Base-by-base conservation (phyloP, 2,113 vertebrate species). In the Herpailurus yagouaroundi region DNA sequence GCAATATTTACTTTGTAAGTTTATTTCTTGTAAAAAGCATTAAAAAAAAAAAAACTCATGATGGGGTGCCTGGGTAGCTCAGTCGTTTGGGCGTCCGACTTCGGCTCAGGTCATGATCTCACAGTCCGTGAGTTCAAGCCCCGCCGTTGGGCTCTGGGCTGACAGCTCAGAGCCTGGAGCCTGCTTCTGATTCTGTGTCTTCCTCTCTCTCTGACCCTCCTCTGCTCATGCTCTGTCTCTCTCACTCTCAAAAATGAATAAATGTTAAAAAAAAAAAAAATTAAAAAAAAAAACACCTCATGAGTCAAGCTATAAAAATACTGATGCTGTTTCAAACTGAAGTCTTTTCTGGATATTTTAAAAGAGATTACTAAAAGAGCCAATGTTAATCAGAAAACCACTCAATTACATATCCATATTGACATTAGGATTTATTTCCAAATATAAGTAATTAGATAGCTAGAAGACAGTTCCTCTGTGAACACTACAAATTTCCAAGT, bases 241-340 rank as follows among this genome's bases (percentile, higher is more conserved):
- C 8, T 45, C 45, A 45, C 7, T 45, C 45, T 45, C 45, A 45
- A 45, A 45, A 45, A 45, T 45, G 7, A 45, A 45, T 45, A 45
- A 45, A 45, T 45, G 45, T 45, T 45, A 45, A 45, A 45, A 45
- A 45, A 66, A 68, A 41, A 45, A 45, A 66, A 68, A 73, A 90
- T 3, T 69, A 41, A 86, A 96, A 91, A 80, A 89, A 88, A 66
- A 68, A 73, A 90, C n/a, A 8, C 45, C 57, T 76, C 12, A 80
- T 15, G 74, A 95, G 12, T 71, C 84, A 88, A 93, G 23, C 41
- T 89, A 57, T 94, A 94, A 96, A 95, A 87, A 69, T 64, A 68
- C 11, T 7, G 89, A 41, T 41, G 33, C 10, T 93, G 13, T 71
- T 96, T 52, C 73, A 84, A 92, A 63, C 38, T 85, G 73, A 93